phyloP scores from a whole-genome alignment of 37 sponge, comb jelly and placozoan species.

The Theonella swinhoei region DNA sequence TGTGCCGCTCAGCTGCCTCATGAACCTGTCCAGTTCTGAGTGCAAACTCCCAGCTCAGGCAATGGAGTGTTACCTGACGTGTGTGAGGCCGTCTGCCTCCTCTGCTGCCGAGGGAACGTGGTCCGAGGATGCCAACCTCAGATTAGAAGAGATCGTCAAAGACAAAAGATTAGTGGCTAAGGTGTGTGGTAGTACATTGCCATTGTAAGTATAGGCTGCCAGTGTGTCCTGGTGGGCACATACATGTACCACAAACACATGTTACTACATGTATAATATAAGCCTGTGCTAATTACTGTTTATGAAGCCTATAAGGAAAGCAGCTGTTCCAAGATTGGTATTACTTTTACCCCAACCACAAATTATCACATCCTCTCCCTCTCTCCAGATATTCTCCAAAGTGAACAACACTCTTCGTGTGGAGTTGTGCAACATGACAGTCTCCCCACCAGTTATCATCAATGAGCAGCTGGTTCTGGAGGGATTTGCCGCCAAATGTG shows the following conservation, averaged over 20 bases:
- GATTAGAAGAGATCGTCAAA: slow-evolving; percentile 40
- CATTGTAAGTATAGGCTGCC: too few species aligned
- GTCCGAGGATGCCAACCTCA: slow-evolving; percentile 45
- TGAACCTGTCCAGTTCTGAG: slow-evolving; percentile 41
- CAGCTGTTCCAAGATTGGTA: too few species aligned
- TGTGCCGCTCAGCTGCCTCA: slow-evolving; percentile 47
- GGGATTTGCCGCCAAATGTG: slow-evolving; percentile 60
- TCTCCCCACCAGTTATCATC: slow-evolving; percentile 39
- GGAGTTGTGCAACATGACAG: slow-evolving; percentile 64
- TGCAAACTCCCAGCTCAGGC: slow-evolving; percentile 55
- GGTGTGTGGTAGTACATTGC: too few species aligned
- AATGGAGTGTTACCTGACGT: slow-evolving; percentile 80
- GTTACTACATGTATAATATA: too few species aligned
- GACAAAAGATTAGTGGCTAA: slow-evolving; percentile 55
- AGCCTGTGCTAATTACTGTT: too few species aligned
- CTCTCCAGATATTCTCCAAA: slow-evolving; percentile 79
- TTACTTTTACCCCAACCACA: too few species aligned
- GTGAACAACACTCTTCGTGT: slow-evolving; percentile 68
- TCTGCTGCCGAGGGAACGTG: slow-evolving; percentile 62
- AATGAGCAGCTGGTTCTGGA: slow-evolving; percentile 66
- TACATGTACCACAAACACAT: too few species aligned
- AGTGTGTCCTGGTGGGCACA: too few species aligned
- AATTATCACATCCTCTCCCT: too few species aligned
- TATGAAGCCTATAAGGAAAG: too few species aligned
- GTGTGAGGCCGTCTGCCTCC: slow-evolving; percentile 58